Conservation (phyloP, 2,797 vertebrate species). For the Synaphobranchus kaupii region DNA sequence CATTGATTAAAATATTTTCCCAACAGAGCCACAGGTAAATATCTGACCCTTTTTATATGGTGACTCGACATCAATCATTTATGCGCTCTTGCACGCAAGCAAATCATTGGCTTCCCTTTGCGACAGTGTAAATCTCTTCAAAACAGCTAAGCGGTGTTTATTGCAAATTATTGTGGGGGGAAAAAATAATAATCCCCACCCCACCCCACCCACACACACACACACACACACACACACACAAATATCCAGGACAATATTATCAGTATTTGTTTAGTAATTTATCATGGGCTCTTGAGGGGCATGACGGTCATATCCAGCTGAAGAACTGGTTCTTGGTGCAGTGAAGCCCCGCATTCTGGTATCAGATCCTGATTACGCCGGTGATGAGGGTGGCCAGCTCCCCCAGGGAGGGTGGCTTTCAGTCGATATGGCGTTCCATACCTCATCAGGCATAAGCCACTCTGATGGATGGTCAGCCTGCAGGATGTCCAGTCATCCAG, state of each 20-base stretch:
- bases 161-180: background rate
- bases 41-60: background rate
- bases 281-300: background rate
- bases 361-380: background rate
- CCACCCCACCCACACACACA: no score
- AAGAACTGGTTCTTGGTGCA: background rate
- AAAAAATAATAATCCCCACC: background rate
- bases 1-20: background rate
- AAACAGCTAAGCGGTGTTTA: background rate
- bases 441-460: background rate
- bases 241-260: background rate
- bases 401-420: background rate
- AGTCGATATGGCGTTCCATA: background rate
- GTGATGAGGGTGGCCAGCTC: background rate
- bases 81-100: background rate
- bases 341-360: background rate
- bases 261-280: background rate
- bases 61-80: background rate
- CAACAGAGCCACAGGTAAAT: constrained; percentile 4
- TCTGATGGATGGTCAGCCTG: background rate
- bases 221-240: background rate
- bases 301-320: background rate
- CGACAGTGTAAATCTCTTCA: background rate
- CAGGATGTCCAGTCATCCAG: background rate
- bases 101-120: background rate